These are phyloP conservation scores for Hapalemur alaotrensis DNA, from an alignment of 2,797 vertebrate species.

Conservation along the genomic window DNA sequence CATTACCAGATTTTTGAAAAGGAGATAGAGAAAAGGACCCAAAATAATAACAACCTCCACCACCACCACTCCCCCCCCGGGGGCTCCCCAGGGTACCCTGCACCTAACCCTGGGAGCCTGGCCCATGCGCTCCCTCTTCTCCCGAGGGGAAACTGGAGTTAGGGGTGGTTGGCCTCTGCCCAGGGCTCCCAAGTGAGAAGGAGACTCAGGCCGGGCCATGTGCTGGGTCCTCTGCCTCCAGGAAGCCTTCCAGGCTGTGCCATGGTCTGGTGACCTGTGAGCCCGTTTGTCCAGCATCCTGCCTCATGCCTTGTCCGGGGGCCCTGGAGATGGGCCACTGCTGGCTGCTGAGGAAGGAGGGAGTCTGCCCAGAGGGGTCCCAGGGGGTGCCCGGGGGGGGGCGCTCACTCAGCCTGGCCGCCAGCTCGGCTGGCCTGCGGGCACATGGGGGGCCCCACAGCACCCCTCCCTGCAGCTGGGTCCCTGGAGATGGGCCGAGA, in stretches of 20 bases:
- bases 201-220: neutral
- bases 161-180: accelerated
- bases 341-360: neutral
- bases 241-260: constrained; percentile 4
- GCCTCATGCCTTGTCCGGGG: neutral
- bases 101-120: accelerated
- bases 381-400: neutral
- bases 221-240: neutral
- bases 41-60: accelerated
- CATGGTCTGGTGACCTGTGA: neutral
- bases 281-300: neutral
- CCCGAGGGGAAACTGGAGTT: neutral
- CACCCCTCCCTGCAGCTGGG: neutral
- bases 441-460: no score
- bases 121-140: neutral
- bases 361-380: neutral
- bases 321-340: neutral
- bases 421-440: neutral
- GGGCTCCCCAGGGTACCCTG: neutral
- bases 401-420: neutral
- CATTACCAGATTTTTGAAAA: accelerated
- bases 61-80: accelerated
- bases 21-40: neutral
- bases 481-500: neutral
- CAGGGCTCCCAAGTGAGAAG: neutral